Evolutionary conservation across 2,888 invertebrate species (phyloP), one percentile per base, ranked within the genome.

Genomic region (Disparrhopalites patrizii): DNA sequence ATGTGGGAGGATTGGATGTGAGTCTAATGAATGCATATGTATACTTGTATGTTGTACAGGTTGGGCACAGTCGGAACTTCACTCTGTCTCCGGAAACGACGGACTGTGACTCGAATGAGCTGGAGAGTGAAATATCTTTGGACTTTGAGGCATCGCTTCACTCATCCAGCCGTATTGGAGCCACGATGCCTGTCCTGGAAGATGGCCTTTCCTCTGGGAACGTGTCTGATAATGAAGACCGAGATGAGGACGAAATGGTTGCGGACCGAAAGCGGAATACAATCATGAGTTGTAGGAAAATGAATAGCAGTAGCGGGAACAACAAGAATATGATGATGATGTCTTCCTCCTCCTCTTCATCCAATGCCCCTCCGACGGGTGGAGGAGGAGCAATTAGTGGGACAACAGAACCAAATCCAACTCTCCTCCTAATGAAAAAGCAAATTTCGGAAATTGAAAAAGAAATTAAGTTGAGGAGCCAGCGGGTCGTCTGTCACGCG

Each of bases 181-280:
- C 83, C 57, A 87, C 86, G 76, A 90, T 96, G 89, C 96, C 96
- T 0, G 88, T 93, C 18, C 85, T 96, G 51, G 94, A 95, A 78
- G 96, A 96, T 79, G 95, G 94, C 0, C 82, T 96, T 65, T 94
- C 94, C 1, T 94, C 94, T 38, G 94, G 94, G 1, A 94, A 94
- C 78, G 92, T 89, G 1, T 93, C 93, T 70, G 95, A 95, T 78
- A 90, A 87, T 0, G 95, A 95, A 62, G 76, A 76, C 18, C 67
- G 54, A 30, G 60, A 60, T 47, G 62, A 68, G 60, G 61, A 55
- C 25, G 60, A 63, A n/a, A 52, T 18, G 47, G n/a, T 15, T 8
- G 13, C 40, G 7, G 54, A 60, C 15, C 33, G 38, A 7, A 54
- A 56, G 27, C 28, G 50, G 28, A 62, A 15, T 43, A 33, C n/a